Conservation (phyloP, 2,797 vertebrate species). For the Oreortyx pictus region DNA sequence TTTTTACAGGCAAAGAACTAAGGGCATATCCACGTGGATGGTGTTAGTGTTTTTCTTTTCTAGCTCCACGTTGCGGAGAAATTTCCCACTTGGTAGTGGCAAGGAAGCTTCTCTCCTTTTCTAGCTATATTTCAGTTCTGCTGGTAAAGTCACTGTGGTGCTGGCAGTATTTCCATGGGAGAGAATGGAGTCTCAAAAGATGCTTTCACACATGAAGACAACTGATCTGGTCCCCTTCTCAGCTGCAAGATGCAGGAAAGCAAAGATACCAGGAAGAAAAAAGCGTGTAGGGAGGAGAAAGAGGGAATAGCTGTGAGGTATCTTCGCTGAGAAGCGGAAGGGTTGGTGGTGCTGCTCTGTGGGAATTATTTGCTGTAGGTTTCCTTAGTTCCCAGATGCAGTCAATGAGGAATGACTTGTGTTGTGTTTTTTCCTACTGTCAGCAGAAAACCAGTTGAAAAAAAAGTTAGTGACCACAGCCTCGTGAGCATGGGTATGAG, state of each 20-base stretch:
- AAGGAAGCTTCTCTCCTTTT: not conserved
- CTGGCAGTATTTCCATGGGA: not conserved
- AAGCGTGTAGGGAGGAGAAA: not conserved
- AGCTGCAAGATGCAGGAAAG: not conserved
- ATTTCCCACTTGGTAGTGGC: not conserved
- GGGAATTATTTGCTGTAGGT: not conserved
- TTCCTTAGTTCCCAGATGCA: not conserved
- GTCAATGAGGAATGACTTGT: not conserved
- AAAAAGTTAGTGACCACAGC: not conserved
- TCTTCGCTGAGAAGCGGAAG: not conserved
- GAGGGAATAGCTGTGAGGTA: not conserved
- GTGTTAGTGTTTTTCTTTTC: not conserved
- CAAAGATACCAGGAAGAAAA: not conserved
- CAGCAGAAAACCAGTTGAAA: not conserved
- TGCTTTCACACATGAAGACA: not conserved
- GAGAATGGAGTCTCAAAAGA: not conserved
- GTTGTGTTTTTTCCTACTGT: not conserved
- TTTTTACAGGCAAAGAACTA: not conserved
- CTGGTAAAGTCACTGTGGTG: not conserved
- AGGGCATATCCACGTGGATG: not conserved
- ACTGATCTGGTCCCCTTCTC: not conserved
- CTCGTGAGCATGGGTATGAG: not conserved
- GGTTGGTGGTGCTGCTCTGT: not conserved
- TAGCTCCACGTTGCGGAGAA: not conserved
- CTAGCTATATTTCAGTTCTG: not conserved